phyloP scores from a whole-genome alignment of 2,797 vertebrate genomes.

The Silurus aristotelis region DNA sequence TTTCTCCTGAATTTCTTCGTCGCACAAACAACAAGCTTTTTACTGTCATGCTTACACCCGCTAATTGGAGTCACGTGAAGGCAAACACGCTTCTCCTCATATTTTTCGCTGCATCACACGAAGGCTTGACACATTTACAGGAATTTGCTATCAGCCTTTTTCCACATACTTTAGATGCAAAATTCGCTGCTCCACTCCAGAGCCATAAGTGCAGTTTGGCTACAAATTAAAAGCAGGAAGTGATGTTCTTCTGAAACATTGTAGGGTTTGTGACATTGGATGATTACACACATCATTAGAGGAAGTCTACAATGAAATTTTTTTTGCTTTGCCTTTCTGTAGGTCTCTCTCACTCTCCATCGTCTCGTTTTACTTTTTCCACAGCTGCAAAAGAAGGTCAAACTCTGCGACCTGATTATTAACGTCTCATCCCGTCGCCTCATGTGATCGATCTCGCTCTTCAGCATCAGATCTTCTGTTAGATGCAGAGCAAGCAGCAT shows the following conservation, averaged over 20 bases:
- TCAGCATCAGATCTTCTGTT: slow-evolving; percentile 7
- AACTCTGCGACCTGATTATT: slow-evolving; percentile 7
- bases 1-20: too few species aligned
- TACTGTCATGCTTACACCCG: too few species aligned
- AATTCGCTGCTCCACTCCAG: not conserved
- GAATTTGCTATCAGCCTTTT: not conserved
- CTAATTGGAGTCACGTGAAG: too few species aligned
- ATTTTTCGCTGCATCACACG: not conserved
- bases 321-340: not conserved
- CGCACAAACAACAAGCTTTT: too few species aligned
- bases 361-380: not conserved
- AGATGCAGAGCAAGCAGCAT: not conserved
- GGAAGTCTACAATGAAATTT: not conserved
- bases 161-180: not conserved
- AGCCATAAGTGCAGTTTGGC: not conserved
- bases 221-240: not conserved
- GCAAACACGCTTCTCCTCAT: too few species aligned
- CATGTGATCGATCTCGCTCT: not conserved
- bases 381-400: not conserved
- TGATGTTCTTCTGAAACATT: not conserved
- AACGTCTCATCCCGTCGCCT: not conserved
- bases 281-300: not conserved
- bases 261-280: not conserved
- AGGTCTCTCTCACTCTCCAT: too few species aligned
- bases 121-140: not conserved